A percentile compares a stretch with the other conserved stretches of the same genome.
Conservation (phyloP, 2,113 vertebrate genomes). For the Larimichthys polyactis region DNA sequence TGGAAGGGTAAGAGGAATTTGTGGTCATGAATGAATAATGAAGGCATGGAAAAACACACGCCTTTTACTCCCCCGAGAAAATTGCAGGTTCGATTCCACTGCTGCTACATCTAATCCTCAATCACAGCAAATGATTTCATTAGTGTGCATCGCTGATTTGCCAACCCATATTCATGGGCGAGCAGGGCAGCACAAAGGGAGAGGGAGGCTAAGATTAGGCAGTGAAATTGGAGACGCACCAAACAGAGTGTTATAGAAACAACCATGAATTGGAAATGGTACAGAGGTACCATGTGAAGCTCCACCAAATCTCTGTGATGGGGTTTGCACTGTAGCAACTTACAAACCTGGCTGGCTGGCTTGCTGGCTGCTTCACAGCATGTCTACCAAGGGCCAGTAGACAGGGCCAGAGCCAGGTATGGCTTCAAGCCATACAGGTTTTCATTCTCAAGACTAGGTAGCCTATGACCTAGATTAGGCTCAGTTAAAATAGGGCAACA, state of each 20-base stretch:
- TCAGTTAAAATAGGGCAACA: background rate
- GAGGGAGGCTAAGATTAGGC: slow-evolving; percentile 60
- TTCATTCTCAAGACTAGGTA: background rate
- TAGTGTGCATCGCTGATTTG: slow-evolving; percentile 69
- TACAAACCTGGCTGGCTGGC: slow-evolving; percentile 16
- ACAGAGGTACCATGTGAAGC: slow-evolving; percentile 46
- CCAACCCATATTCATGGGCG: slow-evolving; percentile 58
- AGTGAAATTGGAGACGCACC: slow-evolving; percentile 60
- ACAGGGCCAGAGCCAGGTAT: slow-evolving; percentile 2
- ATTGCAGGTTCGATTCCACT: slow-evolving; percentile 63
- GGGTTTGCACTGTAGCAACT: background rate
- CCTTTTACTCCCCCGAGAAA: slow-evolving; percentile 47
- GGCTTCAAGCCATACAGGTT: background rate
- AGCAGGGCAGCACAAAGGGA: slow-evolving; percentile 52
- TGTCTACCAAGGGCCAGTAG: background rate
- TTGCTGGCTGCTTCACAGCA: slow-evolving; percentile 32
- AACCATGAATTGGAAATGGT: slow-evolving; percentile 46
- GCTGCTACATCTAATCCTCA: slow-evolving; percentile 80
- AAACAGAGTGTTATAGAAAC: slow-evolving; percentile 58
- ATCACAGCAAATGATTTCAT: slow-evolving; percentile 77
- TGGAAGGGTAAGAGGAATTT: slow-evolving; percentile 35
- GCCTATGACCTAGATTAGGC: slow-evolving; percentile 31
- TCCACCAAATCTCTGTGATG: slow-evolving; percentile 20
- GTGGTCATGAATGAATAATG: slow-evolving; percentile 64
- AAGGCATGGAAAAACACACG: slow-evolving; percentile 22